Percentiles rank a stretch among this genome's conserved stretches.
Conservation (phyloP, 2,113 vertebrate genomes). For the Melanerpes formicivorus region DNA sequence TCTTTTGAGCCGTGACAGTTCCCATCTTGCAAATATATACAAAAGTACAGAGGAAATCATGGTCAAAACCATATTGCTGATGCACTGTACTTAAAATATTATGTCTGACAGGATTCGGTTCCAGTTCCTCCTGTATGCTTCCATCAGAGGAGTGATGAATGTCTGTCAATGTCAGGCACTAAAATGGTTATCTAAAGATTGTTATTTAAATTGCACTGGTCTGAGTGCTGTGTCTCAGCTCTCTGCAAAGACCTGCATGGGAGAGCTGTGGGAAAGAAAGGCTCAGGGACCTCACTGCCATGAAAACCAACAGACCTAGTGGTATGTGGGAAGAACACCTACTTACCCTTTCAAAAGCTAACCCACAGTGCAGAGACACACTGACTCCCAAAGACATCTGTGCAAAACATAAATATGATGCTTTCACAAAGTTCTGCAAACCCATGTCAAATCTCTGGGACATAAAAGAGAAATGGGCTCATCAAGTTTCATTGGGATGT, state of each 20-base stretch:
- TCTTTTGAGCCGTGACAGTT: neutral
- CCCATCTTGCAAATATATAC: neutral
- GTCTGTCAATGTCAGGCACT: neutral
- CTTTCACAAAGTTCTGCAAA: neutral
- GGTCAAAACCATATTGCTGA: neutral
- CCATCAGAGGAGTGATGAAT: neutral
- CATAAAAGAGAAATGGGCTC: neutral
- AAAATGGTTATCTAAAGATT: neutral
- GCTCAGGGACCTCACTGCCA: neutral
- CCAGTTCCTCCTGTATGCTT: neutral
- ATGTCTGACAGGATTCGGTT: neutral
- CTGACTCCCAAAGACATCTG: neutral
- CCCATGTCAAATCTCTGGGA: neutral
- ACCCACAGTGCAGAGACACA: neutral
- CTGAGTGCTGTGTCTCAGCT: neutral
- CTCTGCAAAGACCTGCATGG: neutral
- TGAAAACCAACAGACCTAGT: fast-evolving
- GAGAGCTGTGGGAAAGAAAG: neutral
- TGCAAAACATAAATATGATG: neutral
- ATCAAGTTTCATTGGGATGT: neutral
- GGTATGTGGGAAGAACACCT: neutral
- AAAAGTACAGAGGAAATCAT: neutral
- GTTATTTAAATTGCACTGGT: neutral
- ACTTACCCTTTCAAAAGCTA: neutral
- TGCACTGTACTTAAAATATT: neutral